Percentiles rank a stretch among this genome's conserved stretches.
phyloP scores from a whole-genome alignment of 1,140 invertebrate species.

The Idris sp. region DNA sequence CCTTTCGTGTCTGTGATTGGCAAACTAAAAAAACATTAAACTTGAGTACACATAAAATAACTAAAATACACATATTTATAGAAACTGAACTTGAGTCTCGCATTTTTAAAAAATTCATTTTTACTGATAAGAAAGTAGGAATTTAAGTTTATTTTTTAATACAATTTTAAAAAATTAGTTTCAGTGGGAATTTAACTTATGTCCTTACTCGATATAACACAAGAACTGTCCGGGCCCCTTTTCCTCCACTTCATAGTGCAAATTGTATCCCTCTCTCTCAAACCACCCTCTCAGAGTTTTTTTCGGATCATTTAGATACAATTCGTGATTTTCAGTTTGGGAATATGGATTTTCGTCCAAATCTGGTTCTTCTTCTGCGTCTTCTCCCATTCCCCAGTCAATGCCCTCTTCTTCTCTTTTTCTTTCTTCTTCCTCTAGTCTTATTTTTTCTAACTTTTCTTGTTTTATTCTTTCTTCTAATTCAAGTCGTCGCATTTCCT shows the following conservation, averaged over 20 bases:
- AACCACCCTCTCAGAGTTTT: slow-evolving; percentile 96
- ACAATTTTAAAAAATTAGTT: too few species aligned
- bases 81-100: too few species aligned
- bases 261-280: slow-evolving; percentile 93
- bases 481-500: slow-evolving; percentile 80
- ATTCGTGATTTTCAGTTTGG: slow-evolving; percentile 87
- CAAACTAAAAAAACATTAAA: slow-evolving; percentile 76
- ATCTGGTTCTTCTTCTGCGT: slow-evolving; percentile 92
- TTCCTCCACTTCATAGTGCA: slow-evolving; percentile 91
- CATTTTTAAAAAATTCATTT: too few species aligned
- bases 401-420: slow-evolving; percentile 83
- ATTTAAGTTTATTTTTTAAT: slow-evolving; percentile 26
- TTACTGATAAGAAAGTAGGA: too few species aligned
- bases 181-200: too few species aligned
- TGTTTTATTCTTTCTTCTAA: slow-evolving; percentile 78
- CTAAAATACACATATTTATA: too few species aligned
- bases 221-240: slow-evolving; percentile 88
- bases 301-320: slow-evolving; percentile 96
- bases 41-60: too few species aligned
- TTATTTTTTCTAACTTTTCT: slow-evolving; percentile 76
- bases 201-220: slow-evolving; percentile 82
- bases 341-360: slow-evolving; percentile 91
- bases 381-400: slow-evolving; percentile 95
- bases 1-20: slow-evolving; percentile 90
- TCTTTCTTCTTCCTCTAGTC: slow-evolving; percentile 77